phyloP scores from a whole-genome alignment of 2,797 vertebrate genomes.

The Periophthalmus magnuspinnatus region DNA sequence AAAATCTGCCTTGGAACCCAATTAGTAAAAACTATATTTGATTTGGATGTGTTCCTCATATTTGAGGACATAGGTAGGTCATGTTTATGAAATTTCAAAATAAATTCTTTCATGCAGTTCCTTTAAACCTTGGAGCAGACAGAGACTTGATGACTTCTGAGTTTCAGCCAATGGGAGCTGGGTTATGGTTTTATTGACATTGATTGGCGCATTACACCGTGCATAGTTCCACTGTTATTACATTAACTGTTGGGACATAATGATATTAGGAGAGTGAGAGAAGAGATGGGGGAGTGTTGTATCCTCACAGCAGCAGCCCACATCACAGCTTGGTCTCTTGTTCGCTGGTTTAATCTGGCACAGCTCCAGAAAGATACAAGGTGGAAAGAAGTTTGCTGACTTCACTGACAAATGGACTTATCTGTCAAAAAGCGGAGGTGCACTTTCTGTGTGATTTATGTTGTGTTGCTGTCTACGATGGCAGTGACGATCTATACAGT shows the following conservation, averaged over 20 bases:
- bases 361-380: slow-evolving; percentile 44
- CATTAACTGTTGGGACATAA: slow-evolving; percentile 74
- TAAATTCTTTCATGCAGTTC: too few species aligned
- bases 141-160: slow-evolving; percentile 57
- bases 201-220: slow-evolving; percentile 71
- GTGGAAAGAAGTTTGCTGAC: slow-evolving; percentile 68
- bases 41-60: too few species aligned
- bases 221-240: slow-evolving; percentile 75
- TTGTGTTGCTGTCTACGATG: slow-evolving; percentile 48
- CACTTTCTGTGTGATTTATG: slow-evolving; percentile 70
- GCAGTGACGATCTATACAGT: slow-evolving; percentile 39
- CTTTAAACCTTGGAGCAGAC: slow-evolving; percentile 39
- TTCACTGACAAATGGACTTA: slow-evolving; percentile 68
- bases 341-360: slow-evolving; percentile 55
- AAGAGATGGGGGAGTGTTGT: slow-evolving; percentile 65
- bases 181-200: slow-evolving; percentile 69
- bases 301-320: slow-evolving; percentile 50
- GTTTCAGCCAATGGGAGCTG: slow-evolving; percentile 49
- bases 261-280: slow-evolving; percentile 69
- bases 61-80: too few species aligned
- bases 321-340: slow-evolving; percentile 47
- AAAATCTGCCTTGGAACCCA: too few species aligned
- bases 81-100: too few species aligned
- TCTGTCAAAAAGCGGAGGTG: slow-evolving; percentile 47
- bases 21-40: too few species aligned